Evolutionary conservation across 1,140 invertebrate genomes (phyloP).

Genomic region (Manduca sexta): DNA sequence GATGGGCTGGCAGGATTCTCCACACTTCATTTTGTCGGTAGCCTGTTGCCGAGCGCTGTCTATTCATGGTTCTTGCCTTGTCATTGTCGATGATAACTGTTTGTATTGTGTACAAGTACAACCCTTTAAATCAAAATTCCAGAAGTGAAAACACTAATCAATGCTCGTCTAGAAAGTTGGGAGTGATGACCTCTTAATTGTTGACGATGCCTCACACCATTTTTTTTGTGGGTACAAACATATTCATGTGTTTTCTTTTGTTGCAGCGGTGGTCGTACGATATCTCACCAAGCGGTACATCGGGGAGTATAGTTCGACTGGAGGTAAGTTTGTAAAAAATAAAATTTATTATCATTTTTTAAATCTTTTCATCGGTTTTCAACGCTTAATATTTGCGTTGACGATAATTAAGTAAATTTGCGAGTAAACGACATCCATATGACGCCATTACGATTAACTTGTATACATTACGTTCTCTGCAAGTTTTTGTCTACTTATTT

Average conservation of each 20-base stretch:
- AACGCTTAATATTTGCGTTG: neutral
- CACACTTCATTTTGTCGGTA: conserved; percentile 52
- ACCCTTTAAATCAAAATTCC: conserved; percentile 43
- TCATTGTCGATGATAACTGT: conserved; percentile 61
- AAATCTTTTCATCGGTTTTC: conserved; percentile 1
- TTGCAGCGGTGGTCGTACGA: conserved; percentile 86
- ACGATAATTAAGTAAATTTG: no score
- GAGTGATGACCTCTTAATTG: conserved; percentile 49
- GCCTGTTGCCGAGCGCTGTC: conserved; percentile 18
- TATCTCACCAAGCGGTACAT: conserved; percentile 87
- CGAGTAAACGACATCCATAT: neutral
- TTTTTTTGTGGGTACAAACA: conserved; percentile 1
- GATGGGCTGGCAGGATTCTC: conserved; percentile 51
- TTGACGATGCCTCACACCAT: conserved; percentile 1
- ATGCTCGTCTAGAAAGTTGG: conserved; percentile 50
- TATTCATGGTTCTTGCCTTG: conserved; percentile 45
- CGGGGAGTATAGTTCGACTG: conserved; percentile 86
- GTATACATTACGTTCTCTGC: neutral
- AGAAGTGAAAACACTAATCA: conserved; percentile 60
- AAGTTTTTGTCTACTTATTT: conserved; percentile 1
- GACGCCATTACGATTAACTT: neutral
- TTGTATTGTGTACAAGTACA: conserved; percentile 34
- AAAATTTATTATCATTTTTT: conserved; percentile 1
- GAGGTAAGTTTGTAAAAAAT: conserved; percentile 74
- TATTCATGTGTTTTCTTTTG: conserved; percentile 36